phyloP scores from a whole-genome alignment of 2,113 vertebrate genomes.

The Salminus brasiliensis region DNA sequence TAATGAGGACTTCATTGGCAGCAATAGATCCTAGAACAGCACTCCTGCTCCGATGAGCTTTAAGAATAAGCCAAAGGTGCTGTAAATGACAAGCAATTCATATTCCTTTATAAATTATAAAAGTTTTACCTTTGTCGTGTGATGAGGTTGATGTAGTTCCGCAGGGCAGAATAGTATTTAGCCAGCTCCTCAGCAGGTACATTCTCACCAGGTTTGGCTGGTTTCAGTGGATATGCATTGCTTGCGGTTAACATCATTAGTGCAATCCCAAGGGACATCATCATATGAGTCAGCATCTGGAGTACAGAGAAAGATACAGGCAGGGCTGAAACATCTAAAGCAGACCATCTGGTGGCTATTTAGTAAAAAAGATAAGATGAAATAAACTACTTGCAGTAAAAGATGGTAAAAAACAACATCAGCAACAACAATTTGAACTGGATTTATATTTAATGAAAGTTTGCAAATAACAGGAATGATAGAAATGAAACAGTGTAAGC shows the following conservation, averaged over 20 bases:
- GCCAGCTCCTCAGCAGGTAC: slow-evolving; percentile 91
- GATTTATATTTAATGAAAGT: background rate
- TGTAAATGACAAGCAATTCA: too few relatives aligned
- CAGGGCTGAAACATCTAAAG: background rate
- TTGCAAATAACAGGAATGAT: background rate
- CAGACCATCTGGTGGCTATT: background rate
- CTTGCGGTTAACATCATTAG: slow-evolving; percentile 71
- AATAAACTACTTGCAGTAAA: background rate
- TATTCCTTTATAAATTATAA: too few relatives aligned
- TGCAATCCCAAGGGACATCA: slow-evolving; percentile 75
- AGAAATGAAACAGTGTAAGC: background rate
- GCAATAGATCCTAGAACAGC: too few relatives aligned
- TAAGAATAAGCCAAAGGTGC: too few relatives aligned
- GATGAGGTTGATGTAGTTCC: slow-evolving; percentile 97
- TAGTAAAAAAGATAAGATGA: background rate
- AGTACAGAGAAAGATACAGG: background rate
- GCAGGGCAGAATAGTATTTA: slow-evolving; percentile 93
- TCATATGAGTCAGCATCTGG: slow-evolving; percentile 79
- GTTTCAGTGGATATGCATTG: slow-evolving; percentile 85
- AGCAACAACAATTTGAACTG: background rate
- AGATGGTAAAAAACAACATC: background rate
- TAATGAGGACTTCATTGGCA: background rate
- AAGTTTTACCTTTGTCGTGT: slow-evolving; percentile 88
- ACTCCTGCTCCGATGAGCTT: too few relatives aligned
- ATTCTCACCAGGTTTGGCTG: slow-evolving; percentile 89